A percentile compares a stretch with the other conserved stretches of the same genome.
phyloP scores from a whole-genome alignment of 23 tunicate species.

The Phallusia fumigata region DNA sequence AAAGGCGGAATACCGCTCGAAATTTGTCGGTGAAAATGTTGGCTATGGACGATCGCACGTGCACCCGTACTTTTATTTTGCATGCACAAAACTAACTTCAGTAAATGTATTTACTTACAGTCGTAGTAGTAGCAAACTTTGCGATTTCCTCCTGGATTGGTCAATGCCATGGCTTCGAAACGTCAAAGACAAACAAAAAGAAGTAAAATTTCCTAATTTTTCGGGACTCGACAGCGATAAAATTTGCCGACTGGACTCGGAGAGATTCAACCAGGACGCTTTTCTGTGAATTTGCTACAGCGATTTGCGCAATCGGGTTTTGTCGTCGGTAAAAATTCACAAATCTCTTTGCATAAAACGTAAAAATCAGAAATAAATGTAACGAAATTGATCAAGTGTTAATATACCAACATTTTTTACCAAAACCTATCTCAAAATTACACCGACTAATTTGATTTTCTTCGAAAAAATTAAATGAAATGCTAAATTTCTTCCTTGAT shows the following conservation, averaged over 20 bases:
- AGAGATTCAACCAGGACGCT: constrained; percentile 13
- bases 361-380: no score
- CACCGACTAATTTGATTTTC: neutral
- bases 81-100: neutral
- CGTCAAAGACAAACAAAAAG: neutral
- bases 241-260: neutral
- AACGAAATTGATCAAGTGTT: no score
- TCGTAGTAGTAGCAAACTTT: constrained; percentile 97
- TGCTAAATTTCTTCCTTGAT: neutral
- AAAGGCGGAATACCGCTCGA: no score
- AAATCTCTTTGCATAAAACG: no score
- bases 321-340: neutral
- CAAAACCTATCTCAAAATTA: no score
- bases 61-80: constrained; percentile 48
- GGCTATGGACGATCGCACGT: constrained; percentile 3
- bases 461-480: neutral
- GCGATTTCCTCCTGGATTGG: constrained; percentile 79
- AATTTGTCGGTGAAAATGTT: neutral
- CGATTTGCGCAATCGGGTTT: neutral
- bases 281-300: neutral
- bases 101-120: constrained; percentile 53
- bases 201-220: neutral
- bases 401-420: no score
- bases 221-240: neutral
- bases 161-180: constrained; percentile 55